These are phyloP conservation scores for Physella acuta DNA, from an alignment of 1,140 invertebrate genomes.

Conservation along the genomic window DNA sequence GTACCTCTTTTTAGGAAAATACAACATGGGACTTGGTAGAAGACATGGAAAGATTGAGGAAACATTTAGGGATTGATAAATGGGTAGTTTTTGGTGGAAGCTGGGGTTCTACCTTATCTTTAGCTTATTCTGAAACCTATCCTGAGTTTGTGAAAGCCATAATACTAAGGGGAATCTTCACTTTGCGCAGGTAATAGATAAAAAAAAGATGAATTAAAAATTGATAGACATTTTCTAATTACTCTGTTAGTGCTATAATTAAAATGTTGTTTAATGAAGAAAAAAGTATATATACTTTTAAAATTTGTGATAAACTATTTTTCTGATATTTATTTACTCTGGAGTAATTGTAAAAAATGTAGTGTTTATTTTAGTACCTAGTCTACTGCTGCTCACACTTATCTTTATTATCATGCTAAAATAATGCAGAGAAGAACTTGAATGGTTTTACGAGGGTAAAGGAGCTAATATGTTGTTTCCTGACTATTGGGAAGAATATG, in stretches of 20 bases:
- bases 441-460: slow-evolving; percentile 59
- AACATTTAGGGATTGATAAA: slow-evolving; percentile 51
- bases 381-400: background rate
- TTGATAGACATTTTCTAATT: too few relatives aligned
- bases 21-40: slow-evolving; percentile 58
- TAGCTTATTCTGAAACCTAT: slow-evolving; percentile 56
- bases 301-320: too few relatives aligned
- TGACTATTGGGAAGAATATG: slow-evolving; percentile 55
- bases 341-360: too few relatives aligned
- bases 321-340: too few relatives aligned
- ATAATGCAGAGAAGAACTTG: slow-evolving; percentile 47
- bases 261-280: too few relatives aligned
- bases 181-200: slow-evolving; percentile 43
- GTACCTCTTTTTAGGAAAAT: slow-evolving; percentile 44
- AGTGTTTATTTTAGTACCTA: too few relatives aligned
- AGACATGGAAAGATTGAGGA: slow-evolving; percentile 56
- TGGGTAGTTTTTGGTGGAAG: slow-evolving; percentile 60
- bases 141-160: slow-evolving; percentile 54
- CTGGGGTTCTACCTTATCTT: slow-evolving; percentile 57
- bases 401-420: background rate
- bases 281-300: too few relatives aligned
- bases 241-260: too few relatives aligned
- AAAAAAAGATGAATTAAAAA: background rate
- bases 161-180: slow-evolving; percentile 57
- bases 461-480: slow-evolving; percentile 54